Evolutionary conservation across 2,888 invertebrate genomes (phyloP).

Genomic region (Bombylius major): DNA sequence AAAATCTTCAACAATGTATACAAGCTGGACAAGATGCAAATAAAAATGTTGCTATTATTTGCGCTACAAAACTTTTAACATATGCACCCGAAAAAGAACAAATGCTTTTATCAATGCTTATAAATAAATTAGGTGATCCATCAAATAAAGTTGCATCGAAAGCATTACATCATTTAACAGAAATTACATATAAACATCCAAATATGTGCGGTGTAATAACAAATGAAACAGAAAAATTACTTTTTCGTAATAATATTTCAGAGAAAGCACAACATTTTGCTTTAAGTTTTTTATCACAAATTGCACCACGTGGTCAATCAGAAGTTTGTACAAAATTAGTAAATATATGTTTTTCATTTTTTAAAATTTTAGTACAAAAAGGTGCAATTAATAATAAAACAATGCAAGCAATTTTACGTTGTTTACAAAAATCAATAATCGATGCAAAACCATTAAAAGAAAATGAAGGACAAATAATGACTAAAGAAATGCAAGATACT

Average conservation of each 20-base stretch:
- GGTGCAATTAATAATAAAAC: conserved; percentile 72
- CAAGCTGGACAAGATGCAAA: conserved; percentile 34
- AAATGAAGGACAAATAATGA: conserved; percentile 25
- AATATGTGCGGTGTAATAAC: conserved; percentile 85
- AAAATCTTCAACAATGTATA: conserved; percentile 31
- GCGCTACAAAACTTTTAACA: conserved; percentile 26
- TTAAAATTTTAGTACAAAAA: conserved; percentile 75
- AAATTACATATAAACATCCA: conserved; percentile 71
- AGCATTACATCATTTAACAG: conserved; percentile 71
- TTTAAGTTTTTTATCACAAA: conserved; percentile 81
- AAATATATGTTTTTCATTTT: conserved; percentile 87
- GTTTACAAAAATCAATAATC: conserved; percentile 59
- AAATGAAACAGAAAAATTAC: conserved; percentile 75
- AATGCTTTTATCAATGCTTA: conserved; percentile 58
- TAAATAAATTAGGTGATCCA: conserved; percentile 95
- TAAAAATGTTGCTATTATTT: conserved; percentile 27
- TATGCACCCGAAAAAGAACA: conserved; percentile 36
- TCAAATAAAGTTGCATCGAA: conserved; percentile 67
- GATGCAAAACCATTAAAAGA: conserved; percentile 25
- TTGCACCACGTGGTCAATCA: conserved; percentile 54
- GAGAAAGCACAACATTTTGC: conserved; percentile 84
- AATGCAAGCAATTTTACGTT: conserved; percentile 70
- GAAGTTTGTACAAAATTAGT: conserved; percentile 78
- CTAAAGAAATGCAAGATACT: conserved; percentile 43
- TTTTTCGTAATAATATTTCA: conserved; percentile 79